phyloP scores from a whole-genome alignment of 92 coral and sea anemone genomes.

The Palythoa grandis region DNA sequence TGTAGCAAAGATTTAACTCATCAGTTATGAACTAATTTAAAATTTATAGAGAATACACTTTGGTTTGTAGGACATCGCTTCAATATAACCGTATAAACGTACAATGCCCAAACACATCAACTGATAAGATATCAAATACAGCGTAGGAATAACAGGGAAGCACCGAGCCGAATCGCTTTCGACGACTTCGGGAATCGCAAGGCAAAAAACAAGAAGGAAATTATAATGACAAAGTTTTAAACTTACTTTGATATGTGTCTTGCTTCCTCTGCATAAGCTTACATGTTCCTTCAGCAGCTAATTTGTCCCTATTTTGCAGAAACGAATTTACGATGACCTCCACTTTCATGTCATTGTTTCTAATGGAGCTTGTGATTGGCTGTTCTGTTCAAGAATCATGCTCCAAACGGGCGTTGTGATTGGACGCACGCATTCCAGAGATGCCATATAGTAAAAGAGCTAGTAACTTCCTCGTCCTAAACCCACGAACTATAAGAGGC shows the following conservation, averaged over 20 bases:
- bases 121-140: background rate
- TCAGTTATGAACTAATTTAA: background rate
- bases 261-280: background rate
- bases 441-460: background rate
- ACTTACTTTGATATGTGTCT: background rate
- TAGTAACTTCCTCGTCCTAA: no score
- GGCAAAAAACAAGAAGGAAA: background rate
- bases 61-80: background rate
- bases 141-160: background rate
- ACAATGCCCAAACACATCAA: background rate
- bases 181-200: background rate
- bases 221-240: background rate
- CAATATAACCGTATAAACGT: background rate
- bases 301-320: background rate
- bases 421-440: background rate
- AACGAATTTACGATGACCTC: background rate
- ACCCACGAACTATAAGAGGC: no score
- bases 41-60: background rate
- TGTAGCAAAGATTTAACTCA: background rate
- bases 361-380: background rate
- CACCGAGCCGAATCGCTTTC: background rate
- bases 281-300: background rate
- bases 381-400: background rate
- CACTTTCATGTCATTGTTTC: background rate
- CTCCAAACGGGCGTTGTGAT: background rate